Base-by-base conservation (phyloP, 1,140 invertebrate genomes). In the Microplitis mediator region DNA sequence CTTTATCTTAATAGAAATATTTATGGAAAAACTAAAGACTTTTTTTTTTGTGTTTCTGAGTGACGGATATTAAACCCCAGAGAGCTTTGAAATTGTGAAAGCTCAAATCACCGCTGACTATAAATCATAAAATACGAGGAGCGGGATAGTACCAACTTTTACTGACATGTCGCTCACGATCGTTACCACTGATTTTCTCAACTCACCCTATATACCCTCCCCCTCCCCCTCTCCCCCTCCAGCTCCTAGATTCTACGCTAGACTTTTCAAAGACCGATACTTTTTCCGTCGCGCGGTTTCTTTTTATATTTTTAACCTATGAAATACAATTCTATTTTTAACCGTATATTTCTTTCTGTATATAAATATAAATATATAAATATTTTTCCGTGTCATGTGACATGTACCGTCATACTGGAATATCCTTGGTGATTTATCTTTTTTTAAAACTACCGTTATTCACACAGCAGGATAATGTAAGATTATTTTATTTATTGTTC, bases 391-490 rank as follows among this genome's bases (percentile, higher is more conserved):
- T 8, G 16, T 36, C 63, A 31, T 11, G 54, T 65, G 71, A 72
- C 64, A 67, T 39, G 14, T 62, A 67, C 65, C 67, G 56, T 72
- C 63, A 72, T 61, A 56, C 39, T 61, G 54, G 64, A 14, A 61
- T 39, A 72, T 31, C 36, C 64, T 23, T 6, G 52, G 64, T 71
- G 70, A 72, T 72, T 51, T 72, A 72, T 72, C 13, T 61, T 60
- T 61, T 60, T 45, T 14, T 31, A 9, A 45, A 51, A 67, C 35
- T 51, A 11, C 63, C 16, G 64, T 72, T 72, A 72, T 72, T 66
- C 51, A 67, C 71, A 45, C 63, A 67, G 64, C 64, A 67, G 71
- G 71, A 67, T 61, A 36, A 23, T 23, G 4, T 32, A n/a, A 54
- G 31, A 54, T 51, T 32, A 50, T 31, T 54, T 67, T 34, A 67